Base-by-base conservation (phyloP, 2,888 invertebrate genomes). In the Chydorus sphaericus region DNA sequence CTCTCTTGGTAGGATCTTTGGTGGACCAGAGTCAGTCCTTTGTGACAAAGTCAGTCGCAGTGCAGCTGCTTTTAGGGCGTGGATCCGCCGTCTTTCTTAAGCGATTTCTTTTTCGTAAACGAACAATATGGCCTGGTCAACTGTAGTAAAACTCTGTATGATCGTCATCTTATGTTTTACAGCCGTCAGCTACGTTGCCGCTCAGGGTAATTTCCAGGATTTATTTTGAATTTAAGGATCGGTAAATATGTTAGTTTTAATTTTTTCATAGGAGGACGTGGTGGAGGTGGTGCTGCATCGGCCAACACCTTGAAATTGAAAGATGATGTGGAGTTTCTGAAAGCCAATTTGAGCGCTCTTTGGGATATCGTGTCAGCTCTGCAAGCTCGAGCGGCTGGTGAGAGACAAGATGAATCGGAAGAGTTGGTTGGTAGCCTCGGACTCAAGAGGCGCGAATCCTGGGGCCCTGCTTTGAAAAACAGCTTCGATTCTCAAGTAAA, bases 251-350 rank as follows among this genome's bases (percentile, higher is more conserved):
- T 2, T 28, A 23, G 28, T 10, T 33, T 44, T 44, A n/a, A 8
- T 20, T 18, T 26, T 44, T 11, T 16, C 20, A 44, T 14, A 20
- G n/a, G 14, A 44, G 44, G 44, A 20, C 44, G 49, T n/a, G 31
- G 31, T n/a, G 49, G 49, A 29, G 52, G 52, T n/a, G 36, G 55
- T 18, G 20, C 30, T 7, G 31, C 49, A 26, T 16, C 26, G 26
- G 48, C 26, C 8, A 31, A 33, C n/a, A 55, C 48, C 28, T 30
- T 38, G 36, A 55, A 55, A 36, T 36, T 55, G 28, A 48, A 48
- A 20, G 55, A 55, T 23, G 55, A 55, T 23, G 55, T 55, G 14
- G 55, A 55, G 36, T 55, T 55, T 33, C 39, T 55, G 23, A 55
- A 55, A 49, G 55, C 55, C 7, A 55, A 55, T 31, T 30, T 55